These are phyloP conservation scores for Onychomys arenicola DNA, from an alignment of 2,797 vertebrate species.

Conservation along the genomic window DNA sequence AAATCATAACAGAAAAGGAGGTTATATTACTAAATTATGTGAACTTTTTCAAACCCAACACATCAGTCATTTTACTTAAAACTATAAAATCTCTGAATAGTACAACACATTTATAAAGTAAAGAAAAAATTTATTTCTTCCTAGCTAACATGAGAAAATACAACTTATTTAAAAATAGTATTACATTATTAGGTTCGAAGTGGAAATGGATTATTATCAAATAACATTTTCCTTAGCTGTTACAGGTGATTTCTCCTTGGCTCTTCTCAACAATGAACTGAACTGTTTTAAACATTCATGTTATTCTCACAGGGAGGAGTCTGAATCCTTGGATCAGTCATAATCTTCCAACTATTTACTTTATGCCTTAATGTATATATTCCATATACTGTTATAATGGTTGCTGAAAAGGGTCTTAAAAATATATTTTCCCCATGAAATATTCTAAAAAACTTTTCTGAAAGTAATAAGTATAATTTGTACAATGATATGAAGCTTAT, in stretches of 20 bases:
- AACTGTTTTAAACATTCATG: not conserved
- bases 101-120: slow-evolving; percentile 63
- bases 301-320: not conserved
- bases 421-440: not conserved
- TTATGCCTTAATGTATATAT: not conserved
- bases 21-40: slow-evolving; percentile 69
- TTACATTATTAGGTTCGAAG: not conserved
- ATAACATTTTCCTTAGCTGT: slow-evolving; percentile 45
- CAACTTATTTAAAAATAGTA: not conserved
- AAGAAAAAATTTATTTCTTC: slow-evolving; percentile 64
- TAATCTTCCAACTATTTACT: not conserved
- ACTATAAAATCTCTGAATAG: slow-evolving; percentile 76
- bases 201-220: slow-evolving; percentile 53
- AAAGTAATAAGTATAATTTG: not conserved
- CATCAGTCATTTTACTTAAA: slow-evolving; percentile 60
- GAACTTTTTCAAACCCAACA: slow-evolving; percentile 68
- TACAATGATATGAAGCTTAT: not conserved
- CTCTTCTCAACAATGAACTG: not conserved
- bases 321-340: not conserved
- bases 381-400: not conserved
- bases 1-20: slow-evolving; percentile 76
- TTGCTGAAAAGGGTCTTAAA: slow-evolving; percentile 12
- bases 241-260: not conserved
- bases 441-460: not conserved
- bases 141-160: slow-evolving; percentile 43